Base-by-base conservation (phyloP, 2,797 vertebrate genomes). In the Thalassophryne amazonica region DNA sequence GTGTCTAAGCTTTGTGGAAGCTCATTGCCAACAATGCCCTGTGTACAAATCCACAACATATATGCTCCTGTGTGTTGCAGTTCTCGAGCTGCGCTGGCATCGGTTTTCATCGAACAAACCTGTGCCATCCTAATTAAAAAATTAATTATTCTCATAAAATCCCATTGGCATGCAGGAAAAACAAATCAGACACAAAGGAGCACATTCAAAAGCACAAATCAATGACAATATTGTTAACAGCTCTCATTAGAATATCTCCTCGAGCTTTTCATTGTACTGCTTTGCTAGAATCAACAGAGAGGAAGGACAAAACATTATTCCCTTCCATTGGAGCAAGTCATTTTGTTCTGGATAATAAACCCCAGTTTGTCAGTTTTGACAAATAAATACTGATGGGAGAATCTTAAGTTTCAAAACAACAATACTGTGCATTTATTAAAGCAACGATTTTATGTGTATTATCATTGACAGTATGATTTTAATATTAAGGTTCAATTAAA, bases 241-340 rank as follows among this genome's bases (percentile, higher is more conserved):
- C 58, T 57, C 49, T 78, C 64, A 79, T 78, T 82, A 77, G 56
- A 45, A 59, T 60, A 62, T 56, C 51, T 77, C 70, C 47, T 31
- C 19, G 51, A 71, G 69, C 65, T 57, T 79, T 75, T 51, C 50
- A 76, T 20, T 66, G 50, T 52, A 62, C 58, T 50, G 57, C 40
- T 41, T 68, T 56, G 55, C 43, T 36, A 32, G 43, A 77, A 60
- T 69, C 51, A 67, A 55, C 81, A 45, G 38, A 52, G 49, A 16
- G 13, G 11, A 7, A n/a, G 41, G 38, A 25, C 15, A 33, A 61
- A 50, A 70, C 73, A 75, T 73, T 24, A 72, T 70, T 73, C 59
- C 54, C 63, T n/a, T 60, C 46, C 63, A 65, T 37, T 66, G 39
- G 27, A 73, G 28, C n/a, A 41, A 57, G 27, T 31, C 28, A 55